Base-by-base conservation (phyloP, 2,888 invertebrate genomes). In the Parapristionchus giblindavisi region DNA sequence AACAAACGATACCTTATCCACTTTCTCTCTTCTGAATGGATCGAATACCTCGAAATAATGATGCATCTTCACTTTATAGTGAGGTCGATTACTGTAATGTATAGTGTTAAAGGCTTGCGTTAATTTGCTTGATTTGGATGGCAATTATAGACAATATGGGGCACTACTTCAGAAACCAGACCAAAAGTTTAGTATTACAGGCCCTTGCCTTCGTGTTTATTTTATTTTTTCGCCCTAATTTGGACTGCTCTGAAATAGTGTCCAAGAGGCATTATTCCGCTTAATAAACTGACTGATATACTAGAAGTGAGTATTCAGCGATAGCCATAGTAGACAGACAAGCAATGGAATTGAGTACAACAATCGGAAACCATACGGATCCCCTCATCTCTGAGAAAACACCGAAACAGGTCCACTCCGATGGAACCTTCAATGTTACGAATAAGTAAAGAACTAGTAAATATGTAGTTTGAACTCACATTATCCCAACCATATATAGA, bases 361-460 rank as follows among this genome's bases (percentile, higher is more conserved):
- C 43, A 1, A 73, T 38, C 0, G 73, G 73, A 21, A 73, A n/a
- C 73, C 73, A 61, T 24, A 61, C 43, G 5, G 36, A n/a, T 6
- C 70, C n/a, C 8, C 61, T 60, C 60, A 60, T 73, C 4, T 60
- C 60, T 17, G 73, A 73, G 61, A 73, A 73, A 0, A 73, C 61
- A 1, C 60, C 73, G 34, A 61, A 60, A 36, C 73, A 73, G 0
- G 73, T 73, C 73, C 73, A 73, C 51, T 29, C 21, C 0, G 73
- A 60, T 0, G 73, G 60, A 8, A 73, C 61, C 73, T 73, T 56
- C 0, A 52, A 48, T 56, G 40, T 1, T 11, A 3, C 24, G 51
- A 27, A 14, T 43, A 8, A 17, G 8, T 43, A 43, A 43, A 43
- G 8, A 43, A 43, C 43, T 43, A 43, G 43, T 17, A 8, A 17